Base-by-base conservation (phyloP, 2,797 vertebrate species). In the Darevskia mixta region DNA sequence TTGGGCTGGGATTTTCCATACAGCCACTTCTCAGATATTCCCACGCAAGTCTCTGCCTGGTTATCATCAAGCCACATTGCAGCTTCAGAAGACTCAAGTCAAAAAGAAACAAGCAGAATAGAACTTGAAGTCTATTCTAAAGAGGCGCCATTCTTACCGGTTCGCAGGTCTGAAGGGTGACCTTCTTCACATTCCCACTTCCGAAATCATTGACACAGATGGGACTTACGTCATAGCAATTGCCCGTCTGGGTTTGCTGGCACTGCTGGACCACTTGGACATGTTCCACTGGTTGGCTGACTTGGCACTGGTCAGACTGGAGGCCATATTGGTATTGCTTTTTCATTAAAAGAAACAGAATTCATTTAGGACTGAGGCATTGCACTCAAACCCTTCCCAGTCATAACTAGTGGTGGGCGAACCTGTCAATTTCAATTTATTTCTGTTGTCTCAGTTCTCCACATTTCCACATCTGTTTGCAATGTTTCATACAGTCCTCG, bases 131-230 rank as follows among this genome's bases (percentile, higher is more conserved):
- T n/a, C 17, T 20, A 13, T 4, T 32, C 5, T 0, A 67, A 66
- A 41, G 3, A 4, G 5, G 27, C 18, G 10, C 0, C 0, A 1
- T 17, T 73, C 93, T 94, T 92, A 97, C 97, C 90, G 90, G 94
- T 11, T 97, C 94, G 11, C 90, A 90, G n/a, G 90, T 84, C 8
- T 95, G 94, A 29, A 91, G 89, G 8, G 92, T 92, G 2, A 92
- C 87, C 32, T 89, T 91, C 83, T 92, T 91, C 67, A 88, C 73
- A 0, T 83, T 80, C 1, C 92, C 96, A 58, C 87, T 82, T 87
- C 95, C 91, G 55, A 89, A 92, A 0, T 93, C 94, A 0, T 77
- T 89, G 69, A 85, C 90, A 7, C 82, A 90, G 77, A 87, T 64
- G 0, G 93, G 95, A 35, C 92, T 85, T 29, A 84, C 38, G 83